Base-by-base conservation (phyloP, 2,113 vertebrate species). In the Percopsis transmontana region DNA sequence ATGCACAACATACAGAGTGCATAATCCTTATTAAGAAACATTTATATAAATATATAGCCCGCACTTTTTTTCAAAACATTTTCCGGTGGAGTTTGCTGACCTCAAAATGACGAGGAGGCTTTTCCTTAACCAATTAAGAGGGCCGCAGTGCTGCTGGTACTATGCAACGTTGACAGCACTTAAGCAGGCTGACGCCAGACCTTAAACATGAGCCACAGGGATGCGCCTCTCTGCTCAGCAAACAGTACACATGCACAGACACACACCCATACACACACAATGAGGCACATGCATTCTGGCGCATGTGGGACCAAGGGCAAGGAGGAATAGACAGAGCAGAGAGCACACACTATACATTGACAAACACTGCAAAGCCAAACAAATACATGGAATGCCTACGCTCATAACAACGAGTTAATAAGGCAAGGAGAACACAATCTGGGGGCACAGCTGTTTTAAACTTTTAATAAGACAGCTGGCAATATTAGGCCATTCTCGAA, bases 71-170 rank as follows among this genome's bases (percentile, higher is more conserved):
- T 90, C 85, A 70, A n/a, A n/a, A n/a, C n/a, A n/a, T n/a, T n/a
- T 80, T 59, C 12, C 20, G 33, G 74, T 57, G 15, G 80, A 85
- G 87, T 85, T 89, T 85, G 78, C 87, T 86, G 87, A 88, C 84
- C 75, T 77, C 86, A 86, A 90, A 90, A 87, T 86, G 86, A 89
- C 79, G 84, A 85, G 73, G 78, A 86, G 71, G 77, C 81, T 84
- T 85, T 89, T 86, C 79, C 79, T 85, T 82, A 88, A 88, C 85
- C 88, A 92, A 91, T 91, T 90, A 91, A 86, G 68, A 79, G 47
- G 48, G 74, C 52, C 71, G 85, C 71, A 60, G 73, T 33, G 72
- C 68, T 70, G 76, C 74, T 67, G 70, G 67, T 81, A 71, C 76
- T 69, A 70, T 62, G 80, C 86, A 87, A 88, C 87, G 85, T 15